A percentile compares a stretch with the other conserved stretches of the same genome.
Evolutionary conservation across 2,797 vertebrate genomes (phyloP).

Genomic region (Pteronotus mesoamericanus): DNA sequence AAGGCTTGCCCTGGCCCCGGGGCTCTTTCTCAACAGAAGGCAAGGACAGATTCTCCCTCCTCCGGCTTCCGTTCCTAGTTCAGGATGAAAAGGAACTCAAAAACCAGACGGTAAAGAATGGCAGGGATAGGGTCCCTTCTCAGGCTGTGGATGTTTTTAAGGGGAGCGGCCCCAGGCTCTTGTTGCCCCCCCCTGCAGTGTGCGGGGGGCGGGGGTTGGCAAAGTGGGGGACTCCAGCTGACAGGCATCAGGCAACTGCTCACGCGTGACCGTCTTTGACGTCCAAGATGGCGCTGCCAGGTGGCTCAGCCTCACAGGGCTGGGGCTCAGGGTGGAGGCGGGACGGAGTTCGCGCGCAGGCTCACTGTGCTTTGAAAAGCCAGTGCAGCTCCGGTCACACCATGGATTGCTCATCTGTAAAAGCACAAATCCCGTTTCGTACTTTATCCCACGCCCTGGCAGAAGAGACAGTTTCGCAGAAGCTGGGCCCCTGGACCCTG

Average conservation of each 20-base stretch:
- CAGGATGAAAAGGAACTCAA: not conserved
- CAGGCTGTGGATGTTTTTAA: not conserved
- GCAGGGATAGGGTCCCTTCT: not conserved
- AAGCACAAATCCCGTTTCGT: not conserved
- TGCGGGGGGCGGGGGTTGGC: not conserved
- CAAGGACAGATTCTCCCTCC: not conserved
- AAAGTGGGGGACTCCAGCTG: not conserved
- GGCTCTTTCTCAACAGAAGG: not conserved
- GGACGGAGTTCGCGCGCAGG: not conserved
- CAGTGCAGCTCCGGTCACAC: no score
- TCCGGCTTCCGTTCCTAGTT: slow-evolving; percentile 5
- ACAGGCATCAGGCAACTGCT: not conserved
- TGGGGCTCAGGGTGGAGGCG: accelerated
- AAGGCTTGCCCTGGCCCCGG: not conserved
- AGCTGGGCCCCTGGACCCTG: not conserved
- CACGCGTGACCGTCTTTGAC: not conserved
- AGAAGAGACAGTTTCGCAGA: not conserved
- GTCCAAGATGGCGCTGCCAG: not conserved
- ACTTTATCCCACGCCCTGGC: no score
- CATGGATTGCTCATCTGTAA: not conserved
- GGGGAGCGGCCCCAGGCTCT: not conserved
- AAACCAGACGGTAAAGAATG: not conserved
- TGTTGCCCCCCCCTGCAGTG: no score
- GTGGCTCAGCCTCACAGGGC: not conserved
- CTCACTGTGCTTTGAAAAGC: not conserved